Evolutionary conservation across 2,797 vertebrate species (phyloP), one percentile per base, ranked within the genome.

Genomic region (Sebastes nivosus): DNA sequence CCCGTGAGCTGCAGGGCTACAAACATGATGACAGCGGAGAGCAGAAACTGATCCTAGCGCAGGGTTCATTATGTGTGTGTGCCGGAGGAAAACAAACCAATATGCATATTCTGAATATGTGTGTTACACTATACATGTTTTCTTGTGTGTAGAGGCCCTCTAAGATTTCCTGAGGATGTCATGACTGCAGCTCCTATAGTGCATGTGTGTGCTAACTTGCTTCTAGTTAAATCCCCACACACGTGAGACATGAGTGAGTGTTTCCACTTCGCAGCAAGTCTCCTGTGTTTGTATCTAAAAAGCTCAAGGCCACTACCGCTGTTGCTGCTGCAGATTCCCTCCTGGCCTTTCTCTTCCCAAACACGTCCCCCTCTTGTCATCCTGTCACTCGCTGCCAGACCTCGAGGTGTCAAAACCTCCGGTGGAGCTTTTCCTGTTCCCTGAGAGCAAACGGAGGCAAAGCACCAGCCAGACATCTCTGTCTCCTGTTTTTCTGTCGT

Each of bases 401-500:
- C 77, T 59, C 3, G 5, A 60, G 22, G 61, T 73, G 69, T 83
- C 76, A 78, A 63, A 84, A 22, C 58, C 50, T 36, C 20, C 8
- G 0, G 14, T 8, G 61, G 63, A 67, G 61, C 55, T 67, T 84
- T 83, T 42, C 27, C 65, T 59, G 54, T 34, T 82, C 50, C 59
- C 16, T 13, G 71, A 71, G 76, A 79, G 64, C 16, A 29, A 83
- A 82, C 80, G 63, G 71, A 75, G 73, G 25, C 72, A 36, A 63
- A 70, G 65, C 66, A 61, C 16, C 36, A 58, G 64, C 60, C 74
- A 75, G 74, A 86, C 80, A 67, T 58, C 4, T 4, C 36, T 36
- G 74, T 61, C 76, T 77, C 58, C 80, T 61, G 81, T 79, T 83
- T 85, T 77, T 38, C 79, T 77, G 81, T 88, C 83, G 72, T 64